Evolutionary conservation across 1,140 invertebrate genomes (phyloP), one percentile per base, ranked within the genome.

Genomic region (Drosophila serrata): DNA sequence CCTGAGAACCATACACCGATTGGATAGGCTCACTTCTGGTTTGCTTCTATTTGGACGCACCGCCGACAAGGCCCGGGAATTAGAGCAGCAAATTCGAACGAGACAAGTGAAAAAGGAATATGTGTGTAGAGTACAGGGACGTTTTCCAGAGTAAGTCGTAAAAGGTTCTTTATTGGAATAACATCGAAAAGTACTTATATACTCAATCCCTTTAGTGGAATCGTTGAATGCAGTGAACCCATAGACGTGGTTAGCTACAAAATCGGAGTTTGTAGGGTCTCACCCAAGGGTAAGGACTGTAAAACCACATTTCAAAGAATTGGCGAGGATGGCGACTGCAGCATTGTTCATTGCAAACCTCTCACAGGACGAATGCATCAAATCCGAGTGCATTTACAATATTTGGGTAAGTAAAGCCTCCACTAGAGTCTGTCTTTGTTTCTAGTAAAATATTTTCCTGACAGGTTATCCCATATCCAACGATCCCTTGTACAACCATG

Each of bases 311-410:
- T 99, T 94, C 95, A 97, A 92, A 95, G 97, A 87, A 93, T 99
- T 11, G 98, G 97, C 58, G 97, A 94, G 93, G 98, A 99, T 93
- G 94, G 94, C 6, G 96, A 96, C 84, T 97, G 97, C 0, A 99
- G 98, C 85, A 97, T 99, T 24, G 98, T 99, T 2, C 94, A 97
- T 19, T 99, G 98, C 93, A 96, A 96, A 82, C 98, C 99, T 1
- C 96, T 97, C 81, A 99, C 99, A 2, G 99, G 99, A 1, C 94
- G 99, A 69, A 99, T 99, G 96, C 99, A 99, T 93, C 99, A 99
- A 93, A 99, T 99, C 72, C 95, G 99, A 68, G 98, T 99, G n/a
- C 99, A 99, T 94, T 95, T 99, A 39, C 99, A 99, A 93, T 99
- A 97, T 93, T 94, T 99, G 79, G 99, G 97, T 93, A 93, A 35